phyloP scores from a whole-genome alignment of 2,888 invertebrate species.

The Megalurothrips usitatus region DNA sequence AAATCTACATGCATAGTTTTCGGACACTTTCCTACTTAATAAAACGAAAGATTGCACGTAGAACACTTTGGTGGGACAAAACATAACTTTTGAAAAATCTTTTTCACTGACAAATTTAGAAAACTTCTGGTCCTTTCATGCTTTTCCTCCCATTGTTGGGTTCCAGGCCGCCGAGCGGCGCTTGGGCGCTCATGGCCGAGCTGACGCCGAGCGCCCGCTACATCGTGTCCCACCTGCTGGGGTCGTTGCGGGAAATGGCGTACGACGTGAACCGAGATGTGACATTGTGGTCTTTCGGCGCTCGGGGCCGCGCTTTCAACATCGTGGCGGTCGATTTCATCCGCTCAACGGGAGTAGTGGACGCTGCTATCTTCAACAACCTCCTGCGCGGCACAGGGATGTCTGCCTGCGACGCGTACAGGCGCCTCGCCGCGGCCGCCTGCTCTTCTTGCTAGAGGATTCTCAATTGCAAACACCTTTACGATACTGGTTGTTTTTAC shows the following conservation, averaged over 20 bases:
- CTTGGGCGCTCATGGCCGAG: conserved; percentile 67
- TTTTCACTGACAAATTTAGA: too few species aligned
- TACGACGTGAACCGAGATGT: conserved; percentile 65
- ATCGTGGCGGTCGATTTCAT: conserved; percentile 41
- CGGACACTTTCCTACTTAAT: too few species aligned
- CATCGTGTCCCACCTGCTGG: conserved; percentile 44
- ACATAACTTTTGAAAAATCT: too few species aligned
- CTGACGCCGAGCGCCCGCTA: conserved; percentile 63
- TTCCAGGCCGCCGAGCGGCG: conserved; percentile 35
- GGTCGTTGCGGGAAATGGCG: conserved; percentile 59
- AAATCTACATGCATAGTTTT: too few species aligned
- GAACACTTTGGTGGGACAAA: too few species aligned
- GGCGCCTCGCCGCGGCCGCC: not conserved
- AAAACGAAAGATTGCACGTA: too few species aligned
- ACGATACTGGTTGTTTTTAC: too few species aligned
- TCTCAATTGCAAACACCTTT: too few species aligned
- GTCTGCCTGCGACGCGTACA: not conserved
- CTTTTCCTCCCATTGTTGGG: too few species aligned
- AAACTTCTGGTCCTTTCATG: too few species aligned
- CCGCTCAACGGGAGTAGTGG: conserved; percentile 39
- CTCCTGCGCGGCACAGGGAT: conserved; percentile 1
- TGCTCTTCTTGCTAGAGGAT: too few species aligned
- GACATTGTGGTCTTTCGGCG: conserved; percentile 60
- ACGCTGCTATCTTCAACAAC: conserved; percentile 41
- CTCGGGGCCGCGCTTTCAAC: conserved; percentile 59